Evolutionary conservation across 2,113 vertebrate species (phyloP), one percentile per base, ranked within the genome.

Genomic region (Gila orcuttii): DNA sequence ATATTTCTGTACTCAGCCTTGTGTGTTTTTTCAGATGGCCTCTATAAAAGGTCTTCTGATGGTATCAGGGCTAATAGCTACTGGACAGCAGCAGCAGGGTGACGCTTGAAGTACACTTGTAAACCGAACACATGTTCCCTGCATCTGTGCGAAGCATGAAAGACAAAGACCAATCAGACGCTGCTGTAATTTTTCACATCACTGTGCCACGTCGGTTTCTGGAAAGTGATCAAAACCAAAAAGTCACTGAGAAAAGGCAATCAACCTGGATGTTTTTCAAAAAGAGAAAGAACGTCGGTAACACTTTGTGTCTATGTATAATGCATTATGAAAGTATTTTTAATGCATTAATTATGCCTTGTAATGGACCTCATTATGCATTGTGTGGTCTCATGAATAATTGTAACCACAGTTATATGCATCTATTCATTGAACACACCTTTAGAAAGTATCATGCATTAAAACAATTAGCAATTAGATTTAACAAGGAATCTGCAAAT

Each of bases 71-170:
- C 89, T 90, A 89, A 89, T 77, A 76, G 88, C 62, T 78, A 86
- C 86, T 89, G 88, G 90, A 93, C 91, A 93, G 91, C 89, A 93
- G 91, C 89, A 89, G 90, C 88, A 74, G 84, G 83, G 86, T 84
- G 73, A 91, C 92, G 91, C 91, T 92, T 91, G 87, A 88, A 89
- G 89, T 88, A 86, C 89, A 90, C 90, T 93, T 93, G 92, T 91
- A 91, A 91, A 92, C 85, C 92, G 90, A 91, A 90, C 91, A 91
- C 91, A 89, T 93, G 92, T 93, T 90, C 89, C 91, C 93, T 86
- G 91, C 86, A 88, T 91, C 86, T 89, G 90, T 87, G 90, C 93
- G 92, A 94, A 94, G 93, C 90, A 93, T 93, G 90, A 95, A 95
- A 94, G 91, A 88, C 81, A 1, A 79, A 13, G 85, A 39, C 57